A percentile compares a stretch with the other conserved stretches of the same genome.
These are phyloP conservation scores for Tragelaphus scriptus DNA, from an alignment of 2,113 vertebrate species.

Conservation along the genomic window DNA sequence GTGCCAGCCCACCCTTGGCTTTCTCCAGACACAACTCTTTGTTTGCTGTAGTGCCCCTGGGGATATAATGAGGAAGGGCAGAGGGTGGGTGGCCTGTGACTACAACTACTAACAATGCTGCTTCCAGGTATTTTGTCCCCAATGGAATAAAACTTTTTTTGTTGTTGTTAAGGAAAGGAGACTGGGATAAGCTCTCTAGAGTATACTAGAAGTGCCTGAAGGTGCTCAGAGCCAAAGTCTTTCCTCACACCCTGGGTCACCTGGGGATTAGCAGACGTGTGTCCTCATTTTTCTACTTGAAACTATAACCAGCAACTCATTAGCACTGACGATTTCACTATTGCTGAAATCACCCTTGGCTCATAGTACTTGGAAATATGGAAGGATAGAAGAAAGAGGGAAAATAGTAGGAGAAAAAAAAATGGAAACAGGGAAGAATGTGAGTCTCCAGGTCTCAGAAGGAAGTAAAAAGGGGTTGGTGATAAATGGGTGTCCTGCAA, in stretches of 20 bases:
- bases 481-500: background rate
- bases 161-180: background rate
- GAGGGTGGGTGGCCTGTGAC: slow-evolving; percentile 19
- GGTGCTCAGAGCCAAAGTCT: background rate
- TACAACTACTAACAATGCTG: slow-evolving; percentile 40
- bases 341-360: background rate
- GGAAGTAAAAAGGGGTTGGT: background rate
- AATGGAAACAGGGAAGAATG: background rate
- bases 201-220: background rate
- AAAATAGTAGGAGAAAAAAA: background rate
- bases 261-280: background rate
- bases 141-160: slow-evolving; percentile 1
- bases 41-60: slow-evolving; percentile 37
- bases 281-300: background rate
- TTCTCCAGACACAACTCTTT: slow-evolving; percentile 9
- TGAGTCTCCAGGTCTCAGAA: background rate
- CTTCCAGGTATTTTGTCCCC: slow-evolving; percentile 58
- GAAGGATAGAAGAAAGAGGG: background rate
- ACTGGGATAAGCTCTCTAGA: background rate
- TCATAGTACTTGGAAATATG: background rate
- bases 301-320: background rate
- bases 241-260: background rate
- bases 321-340: background rate
- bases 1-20: background rate
- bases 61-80: slow-evolving; percentile 46